Evolutionary conservation across 2,888 invertebrate genomes (phyloP), one percentile per base, ranked within the genome.

Genomic region (Liopterus haemorrhoidalis): DNA sequence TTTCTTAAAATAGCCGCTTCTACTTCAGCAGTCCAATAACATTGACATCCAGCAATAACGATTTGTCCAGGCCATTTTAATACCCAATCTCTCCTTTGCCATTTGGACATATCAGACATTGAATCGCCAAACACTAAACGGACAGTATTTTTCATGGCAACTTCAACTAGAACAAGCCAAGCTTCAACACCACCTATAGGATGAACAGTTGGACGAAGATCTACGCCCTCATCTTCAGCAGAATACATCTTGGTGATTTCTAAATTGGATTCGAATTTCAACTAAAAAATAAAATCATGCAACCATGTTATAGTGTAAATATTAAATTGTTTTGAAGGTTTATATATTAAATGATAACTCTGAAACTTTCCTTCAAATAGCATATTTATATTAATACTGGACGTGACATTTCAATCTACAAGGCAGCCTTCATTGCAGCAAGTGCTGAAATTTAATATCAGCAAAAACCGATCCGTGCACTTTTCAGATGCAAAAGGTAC

Each of bases 51-150:
- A 2, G 83, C 85, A 33, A 87, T 81, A 2, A 85, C 84, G 4
- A 86, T 76, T 67, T 87, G 86, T 0, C 86, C 86, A 0, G 86
- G 86, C 86, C 86, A 87, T 36, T 74, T 70, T 41, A 85, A 68
- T 24, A 86, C 84, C 85, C 85, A 86, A 41, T 75, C 64, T 2
- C 71, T 71, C 6, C 84, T 72, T 6, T 59, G 54, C 38, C 58
- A 60, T 31, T 51, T 51, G 12, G 58, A 54, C 53, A 77, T 68
- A 46, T 70, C 69, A 2, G 51, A 54, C 20, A 77, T 55, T n/a
- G 75, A 65, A 25, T 62, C 62, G 11, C 67, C 69, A 35, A 76
- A 65, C n/a, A 67, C 69, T 3, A 60, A 58, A 38, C 74, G 57
- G 2, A 78, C 62, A 3, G 82, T 78, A 54, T 79, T 76, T 53